A percentile compares a stretch with the other conserved stretches of the same genome.
phyloP scores from a whole-genome alignment of 1,140 invertebrate species.

The Drosophila varians region DNA sequence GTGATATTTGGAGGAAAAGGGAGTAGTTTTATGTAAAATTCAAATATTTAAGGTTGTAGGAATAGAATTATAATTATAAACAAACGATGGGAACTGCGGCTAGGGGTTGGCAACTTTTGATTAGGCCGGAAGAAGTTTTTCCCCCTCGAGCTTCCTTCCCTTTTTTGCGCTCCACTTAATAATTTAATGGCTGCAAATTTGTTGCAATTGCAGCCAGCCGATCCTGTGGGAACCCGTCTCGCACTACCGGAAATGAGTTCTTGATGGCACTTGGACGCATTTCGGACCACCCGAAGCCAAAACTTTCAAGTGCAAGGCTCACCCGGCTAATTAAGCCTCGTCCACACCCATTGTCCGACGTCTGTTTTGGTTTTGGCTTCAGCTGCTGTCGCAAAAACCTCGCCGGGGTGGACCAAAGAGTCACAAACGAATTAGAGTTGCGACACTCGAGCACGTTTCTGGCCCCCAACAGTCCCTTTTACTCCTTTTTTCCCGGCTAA shows the following conservation, averaged over 20 bases:
- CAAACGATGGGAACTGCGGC: constrained; percentile 10
- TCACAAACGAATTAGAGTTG: constrained; percentile 48
- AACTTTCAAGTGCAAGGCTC: constrained; percentile 47
- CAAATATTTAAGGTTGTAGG: neutral
- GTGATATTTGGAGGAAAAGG: constrained; percentile 4
- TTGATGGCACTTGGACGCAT: constrained; percentile 50
- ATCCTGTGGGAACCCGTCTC: constrained; percentile 44
- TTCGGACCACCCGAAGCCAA: constrained; percentile 40
- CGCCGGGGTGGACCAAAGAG: constrained; percentile 29
- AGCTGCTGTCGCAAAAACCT: constrained; percentile 29
- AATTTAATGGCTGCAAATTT: constrained; percentile 63
- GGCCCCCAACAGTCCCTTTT: neutral
- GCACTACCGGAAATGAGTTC: constrained; percentile 67
- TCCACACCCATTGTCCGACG: constrained; percentile 8
- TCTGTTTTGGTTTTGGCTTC: constrained; percentile 22
- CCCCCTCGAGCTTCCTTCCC: constrained; percentile 13
- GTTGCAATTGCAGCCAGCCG: constrained; percentile 30
- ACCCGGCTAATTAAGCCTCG: constrained; percentile 56
- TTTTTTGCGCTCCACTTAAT: constrained; percentile 67
- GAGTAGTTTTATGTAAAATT: neutral
- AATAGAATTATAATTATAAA: constrained; percentile 4
- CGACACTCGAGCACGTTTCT: constrained; percentile 22
- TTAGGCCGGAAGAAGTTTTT: constrained; percentile 53
- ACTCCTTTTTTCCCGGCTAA: neutral
- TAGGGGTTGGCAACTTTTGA: constrained; percentile 51